Conservation (phyloP, 2,888 invertebrate species). For the Ypsolopha scabrella region DNA sequence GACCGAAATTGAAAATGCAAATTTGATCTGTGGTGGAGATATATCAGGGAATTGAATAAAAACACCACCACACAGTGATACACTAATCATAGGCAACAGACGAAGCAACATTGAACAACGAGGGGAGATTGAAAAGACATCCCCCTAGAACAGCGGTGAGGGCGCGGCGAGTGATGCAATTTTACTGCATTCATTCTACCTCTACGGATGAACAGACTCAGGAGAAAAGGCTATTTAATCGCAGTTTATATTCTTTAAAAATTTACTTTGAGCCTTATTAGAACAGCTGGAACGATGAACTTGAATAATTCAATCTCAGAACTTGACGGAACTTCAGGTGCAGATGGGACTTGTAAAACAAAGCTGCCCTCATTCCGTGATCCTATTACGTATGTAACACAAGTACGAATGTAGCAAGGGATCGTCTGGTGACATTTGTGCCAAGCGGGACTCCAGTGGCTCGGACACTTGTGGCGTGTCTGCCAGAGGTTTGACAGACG, state of each 20-base stretch:
- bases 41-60: slow-evolving; percentile 35
- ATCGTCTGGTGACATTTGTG: background rate
- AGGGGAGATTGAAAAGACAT: slow-evolving; percentile 42
- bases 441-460: slow-evolving; percentile 9
- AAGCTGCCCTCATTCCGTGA: no score
- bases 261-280: no score
- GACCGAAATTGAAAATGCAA: background rate
- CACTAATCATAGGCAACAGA: background rate
- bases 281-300: no score
- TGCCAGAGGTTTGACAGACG: slow-evolving; percentile 31
- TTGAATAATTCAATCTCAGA: no score
- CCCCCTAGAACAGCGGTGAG: slow-evolving; percentile 24
- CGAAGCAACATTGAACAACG: background rate
- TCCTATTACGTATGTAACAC: no score
- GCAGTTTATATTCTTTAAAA: no score
- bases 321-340: no score
- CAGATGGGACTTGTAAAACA: no score
- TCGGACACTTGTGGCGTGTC: slow-evolving; percentile 56
- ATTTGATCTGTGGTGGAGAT: background rate
- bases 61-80: slow-evolving; percentile 31
- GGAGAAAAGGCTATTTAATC: no score
- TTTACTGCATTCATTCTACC: slow-evolving; percentile 27
- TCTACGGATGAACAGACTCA: background rate
- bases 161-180: slow-evolving; percentile 35
- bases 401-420: background rate